Evolutionary conservation across 1,140 invertebrate genomes (phyloP).

Genomic region (Zeugodacus cucurbitae): DNA sequence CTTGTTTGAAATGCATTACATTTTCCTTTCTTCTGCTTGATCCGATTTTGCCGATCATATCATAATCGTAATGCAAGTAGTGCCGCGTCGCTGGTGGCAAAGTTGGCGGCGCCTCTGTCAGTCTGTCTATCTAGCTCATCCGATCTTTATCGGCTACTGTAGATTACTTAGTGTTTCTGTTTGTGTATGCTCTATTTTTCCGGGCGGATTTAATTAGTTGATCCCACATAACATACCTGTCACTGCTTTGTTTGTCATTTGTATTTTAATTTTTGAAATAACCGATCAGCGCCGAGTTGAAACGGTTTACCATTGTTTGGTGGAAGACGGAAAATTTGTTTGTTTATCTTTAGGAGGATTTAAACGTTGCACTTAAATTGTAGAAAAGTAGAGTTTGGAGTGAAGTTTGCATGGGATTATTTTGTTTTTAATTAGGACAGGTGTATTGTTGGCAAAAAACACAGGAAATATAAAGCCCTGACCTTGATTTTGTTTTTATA

Average conservation of each 20-base stretch:
- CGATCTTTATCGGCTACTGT: conserved; percentile 13
- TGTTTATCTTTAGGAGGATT: conserved; percentile 5
- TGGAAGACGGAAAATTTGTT: neutral
- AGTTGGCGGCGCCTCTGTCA: conserved; percentile 25
- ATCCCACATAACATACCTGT: neutral
- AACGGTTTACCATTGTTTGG: neutral
- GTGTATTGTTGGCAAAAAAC: neutral
- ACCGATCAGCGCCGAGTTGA: neutral
- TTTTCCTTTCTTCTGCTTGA: neutral
- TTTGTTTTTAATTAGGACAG: neutral
- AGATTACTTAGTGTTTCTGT: neutral
- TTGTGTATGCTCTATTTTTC: neutral
- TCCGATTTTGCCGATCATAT: conserved; percentile 30
- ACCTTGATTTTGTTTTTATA: no score
- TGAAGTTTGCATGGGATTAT: no score
- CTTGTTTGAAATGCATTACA: neutral
- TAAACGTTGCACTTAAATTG: neutral
- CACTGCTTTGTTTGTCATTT: neutral
- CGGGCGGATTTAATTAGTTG: conserved; percentile 7
- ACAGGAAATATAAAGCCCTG: no score
- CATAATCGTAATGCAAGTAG: neutral
- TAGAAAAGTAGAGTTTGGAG: neutral
- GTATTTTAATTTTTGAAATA: neutral
- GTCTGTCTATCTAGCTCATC: neutral
- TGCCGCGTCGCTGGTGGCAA: conserved; percentile 2